Evolutionary conservation across 2,113 vertebrate species (phyloP).

Genomic region (Anguilla rostrata): DNA sequence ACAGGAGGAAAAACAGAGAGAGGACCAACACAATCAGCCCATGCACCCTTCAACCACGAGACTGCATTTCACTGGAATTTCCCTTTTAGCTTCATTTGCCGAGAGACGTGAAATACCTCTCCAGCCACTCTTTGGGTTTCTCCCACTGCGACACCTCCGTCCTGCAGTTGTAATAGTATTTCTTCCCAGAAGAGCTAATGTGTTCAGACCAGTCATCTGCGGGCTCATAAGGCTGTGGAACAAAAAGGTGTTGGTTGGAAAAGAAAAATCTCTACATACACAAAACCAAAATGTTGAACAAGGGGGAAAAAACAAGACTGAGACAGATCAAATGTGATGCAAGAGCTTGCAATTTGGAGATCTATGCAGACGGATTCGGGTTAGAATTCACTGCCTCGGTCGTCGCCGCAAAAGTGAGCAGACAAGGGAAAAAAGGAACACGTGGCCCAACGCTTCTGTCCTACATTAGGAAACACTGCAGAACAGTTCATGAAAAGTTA

Average conservation of each 20-base stretch:
- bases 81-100: not conserved
- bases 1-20: slow-evolving; percentile 29
- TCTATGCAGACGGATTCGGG: not conserved
- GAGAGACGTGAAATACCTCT: slow-evolving; percentile 73
- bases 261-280: not conserved
- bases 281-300: not conserved
- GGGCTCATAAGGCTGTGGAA: slow-evolving; percentile 80
- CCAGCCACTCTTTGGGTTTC: slow-evolving; percentile 98
- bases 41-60: too few relatives aligned
- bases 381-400: not conserved
- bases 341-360: not conserved
- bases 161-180: slow-evolving; percentile 99
- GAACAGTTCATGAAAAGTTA: not conserved
- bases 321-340: not conserved
- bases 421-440: not conserved
- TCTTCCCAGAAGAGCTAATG: slow-evolving; percentile 98
- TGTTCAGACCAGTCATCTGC: slow-evolving; percentile 99
- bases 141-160: slow-evolving; percentile 99
- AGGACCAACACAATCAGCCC: slow-evolving; percentile 7
- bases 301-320: not conserved
- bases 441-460: not conserved
- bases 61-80: not conserved
- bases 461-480: not conserved
- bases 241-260: not conserved
- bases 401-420: not conserved